Conservation (phyloP, 2,797 vertebrate genomes). For the Sebastes nivosus region DNA sequence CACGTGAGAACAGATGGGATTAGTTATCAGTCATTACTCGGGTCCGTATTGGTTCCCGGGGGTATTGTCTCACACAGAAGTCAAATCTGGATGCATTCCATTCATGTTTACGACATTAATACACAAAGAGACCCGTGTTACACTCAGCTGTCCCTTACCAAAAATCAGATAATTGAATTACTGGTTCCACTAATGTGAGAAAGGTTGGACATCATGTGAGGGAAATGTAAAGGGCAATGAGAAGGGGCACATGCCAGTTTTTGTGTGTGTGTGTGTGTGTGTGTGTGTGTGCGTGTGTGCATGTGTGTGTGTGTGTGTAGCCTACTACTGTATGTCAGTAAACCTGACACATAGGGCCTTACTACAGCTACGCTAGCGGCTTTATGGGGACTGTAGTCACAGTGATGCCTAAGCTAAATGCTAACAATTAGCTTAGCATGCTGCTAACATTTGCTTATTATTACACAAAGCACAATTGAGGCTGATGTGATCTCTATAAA, state of each 20-base stretch:
- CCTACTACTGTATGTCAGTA: background rate
- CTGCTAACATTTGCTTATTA: background rate
- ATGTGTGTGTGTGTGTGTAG: background rate
- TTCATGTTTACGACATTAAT: conserved; percentile 14
- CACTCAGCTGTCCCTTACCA: conserved; percentile 3
- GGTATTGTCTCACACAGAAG: conserved; percentile 43
- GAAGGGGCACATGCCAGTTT: background rate
- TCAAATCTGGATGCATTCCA: conserved; percentile 44
- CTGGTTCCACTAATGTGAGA: conserved; percentile 46
- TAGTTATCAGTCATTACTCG: conserved; percentile 26
- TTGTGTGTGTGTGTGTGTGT: background rate
- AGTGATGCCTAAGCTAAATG: background rate
- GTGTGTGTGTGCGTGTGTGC: background rate
- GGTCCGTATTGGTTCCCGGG: background rate
- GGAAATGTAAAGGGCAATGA: background rate
- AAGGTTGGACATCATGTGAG: conserved; percentile 59
- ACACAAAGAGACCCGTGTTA: conserved; percentile 60
- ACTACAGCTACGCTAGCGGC: background rate
- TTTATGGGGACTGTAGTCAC: background rate
- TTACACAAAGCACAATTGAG: background rate
- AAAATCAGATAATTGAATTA: conserved; percentile 66
- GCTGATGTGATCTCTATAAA: too few relatives aligned
- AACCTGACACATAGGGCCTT: background rate
- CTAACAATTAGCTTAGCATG: background rate
- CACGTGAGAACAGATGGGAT: conserved; percentile 55